Percentiles rank a stretch among this genome's conserved stretches.
These are phyloP conservation scores for Apis cerana DNA, from an alignment of 1,140 invertebrate species.

Conservation along the genomic window DNA sequence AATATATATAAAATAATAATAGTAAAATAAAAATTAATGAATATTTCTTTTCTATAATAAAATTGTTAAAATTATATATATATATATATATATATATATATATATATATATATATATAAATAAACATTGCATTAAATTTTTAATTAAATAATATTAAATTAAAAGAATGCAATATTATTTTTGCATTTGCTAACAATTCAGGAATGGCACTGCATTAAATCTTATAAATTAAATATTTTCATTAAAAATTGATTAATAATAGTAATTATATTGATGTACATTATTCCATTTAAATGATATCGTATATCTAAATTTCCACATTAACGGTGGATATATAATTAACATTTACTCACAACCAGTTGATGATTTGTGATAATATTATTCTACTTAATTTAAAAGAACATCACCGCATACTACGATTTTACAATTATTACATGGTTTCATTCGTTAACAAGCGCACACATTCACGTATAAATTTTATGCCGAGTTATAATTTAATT, in stretches of 20 bases:
- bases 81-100: no score
- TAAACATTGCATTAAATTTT: no score
- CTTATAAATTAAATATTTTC: background rate
- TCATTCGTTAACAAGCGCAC: slow-evolving; percentile 4
- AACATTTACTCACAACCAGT: slow-evolving; percentile 74
- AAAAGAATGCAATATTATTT: no score
- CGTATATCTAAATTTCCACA: slow-evolving; percentile 44
- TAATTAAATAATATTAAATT: no score
- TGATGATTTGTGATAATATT: slow-evolving; percentile 71
- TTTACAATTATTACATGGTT: slow-evolving; percentile 7
- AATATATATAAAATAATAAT: no score
- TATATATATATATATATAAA: no score
- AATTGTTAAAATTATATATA: no score
- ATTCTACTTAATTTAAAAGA: slow-evolving; percentile 58
- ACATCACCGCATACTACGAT: slow-evolving; percentile 37
- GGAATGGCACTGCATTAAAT: no score
- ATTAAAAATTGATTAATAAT: background rate
- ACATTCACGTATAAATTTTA: slow-evolving; percentile 15
- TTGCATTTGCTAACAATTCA: no score
- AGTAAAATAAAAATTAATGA: no score
- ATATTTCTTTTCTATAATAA: no score
- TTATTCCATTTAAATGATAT: slow-evolving; percentile 24
- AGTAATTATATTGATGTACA: slow-evolving; percentile 27
- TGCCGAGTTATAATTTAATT: slow-evolving; percentile 1
- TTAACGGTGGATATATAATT: slow-evolving; percentile 55